Conservation (phyloP, 2,888 invertebrate species). For the Drosophila nigritarsus region DNA sequence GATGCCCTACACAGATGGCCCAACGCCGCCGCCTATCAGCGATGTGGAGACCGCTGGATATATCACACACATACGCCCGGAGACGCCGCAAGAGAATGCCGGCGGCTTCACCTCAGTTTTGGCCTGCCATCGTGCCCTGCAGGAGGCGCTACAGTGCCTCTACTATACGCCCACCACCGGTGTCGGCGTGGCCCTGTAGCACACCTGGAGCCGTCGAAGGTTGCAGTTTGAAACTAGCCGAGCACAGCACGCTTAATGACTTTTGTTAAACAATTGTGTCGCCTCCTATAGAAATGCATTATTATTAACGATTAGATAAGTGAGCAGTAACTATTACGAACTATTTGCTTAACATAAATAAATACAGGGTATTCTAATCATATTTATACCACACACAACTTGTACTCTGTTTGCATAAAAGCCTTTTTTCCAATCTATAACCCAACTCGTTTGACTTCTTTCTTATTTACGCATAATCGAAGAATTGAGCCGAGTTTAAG, state of each 20-base stretch:
- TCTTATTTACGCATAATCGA: too few species aligned
- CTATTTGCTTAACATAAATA: background rate
- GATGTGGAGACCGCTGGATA: constrained; percentile 90
- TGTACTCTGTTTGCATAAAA: constrained; percentile 26
- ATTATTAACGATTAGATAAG: constrained; percentile 10
- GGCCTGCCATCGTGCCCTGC: constrained; percentile 94
- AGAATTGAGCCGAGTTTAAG: background rate
- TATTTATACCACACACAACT: constrained; percentile 30
- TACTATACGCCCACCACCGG: constrained; percentile 76
- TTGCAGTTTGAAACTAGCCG: background rate
- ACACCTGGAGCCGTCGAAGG: background rate
- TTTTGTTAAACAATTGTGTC: constrained; percentile 65
- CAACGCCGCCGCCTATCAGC: constrained; percentile 88
- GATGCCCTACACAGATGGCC: constrained; percentile 89
- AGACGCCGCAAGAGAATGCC: constrained; percentile 91
- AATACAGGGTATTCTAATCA: constrained; percentile 9
- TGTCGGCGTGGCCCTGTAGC: constrained; percentile 21
- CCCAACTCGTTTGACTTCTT: background rate
- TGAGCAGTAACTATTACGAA: background rate
- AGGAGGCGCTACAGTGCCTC: constrained; percentile 94
- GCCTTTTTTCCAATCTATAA: background rate
- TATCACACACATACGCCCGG: constrained; percentile 90
- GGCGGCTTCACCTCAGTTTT: constrained; percentile 94
- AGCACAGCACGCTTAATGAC: constrained; percentile 58
- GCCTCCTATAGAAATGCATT: constrained; percentile 37